These are phyloP conservation scores for Dysmachus trigonus DNA, from an alignment of 2,888 invertebrate species.

Conservation along the genomic window DNA sequence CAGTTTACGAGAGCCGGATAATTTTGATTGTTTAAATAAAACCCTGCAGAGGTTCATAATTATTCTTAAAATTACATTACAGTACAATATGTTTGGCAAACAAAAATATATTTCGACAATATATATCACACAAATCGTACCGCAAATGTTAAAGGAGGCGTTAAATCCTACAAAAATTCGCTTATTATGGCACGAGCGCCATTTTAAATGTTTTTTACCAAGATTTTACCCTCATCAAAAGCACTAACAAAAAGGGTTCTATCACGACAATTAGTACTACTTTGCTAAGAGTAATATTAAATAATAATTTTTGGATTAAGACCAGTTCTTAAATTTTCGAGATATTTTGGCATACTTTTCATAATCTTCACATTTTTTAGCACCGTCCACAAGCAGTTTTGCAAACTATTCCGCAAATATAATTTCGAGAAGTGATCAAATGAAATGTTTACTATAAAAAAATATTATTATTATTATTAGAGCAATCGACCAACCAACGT, in stretches of 20 bases:
- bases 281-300: not conserved
- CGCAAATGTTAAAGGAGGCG: not conserved
- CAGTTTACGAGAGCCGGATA: not conserved
- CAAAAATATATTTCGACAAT: slow-evolving; percentile 7
- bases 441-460: not conserved
- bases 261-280: not conserved
- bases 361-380: not conserved
- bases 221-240: not conserved
- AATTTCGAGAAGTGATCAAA: not conserved
- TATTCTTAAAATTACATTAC: not conserved
- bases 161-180: not conserved
- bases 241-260: not conserved
- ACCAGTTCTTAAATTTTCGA: not conserved
- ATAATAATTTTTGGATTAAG: not conserved
- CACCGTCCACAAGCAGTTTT: not conserved
- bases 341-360: not conserved
- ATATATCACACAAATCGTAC: not conserved
- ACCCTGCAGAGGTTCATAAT: not conserved
- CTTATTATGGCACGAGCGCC: not conserved
- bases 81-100: not conserved
- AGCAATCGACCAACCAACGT: slow-evolving; percentile 30
- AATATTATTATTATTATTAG: not conserved
- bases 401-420: not conserved
- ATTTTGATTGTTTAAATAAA: not conserved
- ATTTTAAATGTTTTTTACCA: too few relatives aligned